Evolutionary conservation across 1,140 invertebrate species (phyloP).

Genomic region (Anastatus disparis): DNA sequence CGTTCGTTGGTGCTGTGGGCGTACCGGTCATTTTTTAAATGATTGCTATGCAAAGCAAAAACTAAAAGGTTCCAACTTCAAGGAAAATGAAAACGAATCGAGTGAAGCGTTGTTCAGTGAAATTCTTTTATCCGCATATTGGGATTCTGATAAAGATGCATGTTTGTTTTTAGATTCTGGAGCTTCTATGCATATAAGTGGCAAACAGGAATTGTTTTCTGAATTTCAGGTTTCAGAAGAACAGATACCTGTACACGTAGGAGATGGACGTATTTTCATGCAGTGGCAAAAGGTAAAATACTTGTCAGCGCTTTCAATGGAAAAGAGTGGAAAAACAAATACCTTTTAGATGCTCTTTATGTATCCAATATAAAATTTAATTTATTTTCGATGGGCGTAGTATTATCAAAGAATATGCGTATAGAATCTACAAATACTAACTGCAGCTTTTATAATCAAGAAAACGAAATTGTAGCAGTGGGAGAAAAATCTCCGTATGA

Average conservation of each 20-base stretch:
- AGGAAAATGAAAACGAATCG: too few species aligned
- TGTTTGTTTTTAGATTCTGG: constrained; percentile 42
- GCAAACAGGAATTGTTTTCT: constrained; percentile 41
- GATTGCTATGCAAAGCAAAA: too few species aligned
- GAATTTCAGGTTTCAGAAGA: constrained; percentile 14
- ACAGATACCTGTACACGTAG: constrained; percentile 43
- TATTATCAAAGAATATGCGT: too few species aligned
- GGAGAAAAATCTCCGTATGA: too few species aligned
- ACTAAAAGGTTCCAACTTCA: too few species aligned
- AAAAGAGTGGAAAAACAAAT: constrained; percentile 39
- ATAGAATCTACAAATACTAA: too few species aligned
- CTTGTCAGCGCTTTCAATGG: constrained; percentile 48
- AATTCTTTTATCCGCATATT: neutral
- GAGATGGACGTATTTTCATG: constrained; percentile 41
- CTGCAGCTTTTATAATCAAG: too few species aligned
- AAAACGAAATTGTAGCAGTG: too few species aligned
- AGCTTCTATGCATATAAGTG: constrained; percentile 45
- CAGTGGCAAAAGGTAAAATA: constrained; percentile 47
- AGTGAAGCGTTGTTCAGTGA: neutral
- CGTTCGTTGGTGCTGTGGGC: too few species aligned
- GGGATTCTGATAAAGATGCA: neutral
- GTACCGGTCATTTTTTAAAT: too few species aligned
- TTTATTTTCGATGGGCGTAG: constrained; percentile 45
- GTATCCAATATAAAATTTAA: neutral
- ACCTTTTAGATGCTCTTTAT: constrained; percentile 57